Conservation (phyloP, 2,888 invertebrate species). For the Rutpela maculata region DNA sequence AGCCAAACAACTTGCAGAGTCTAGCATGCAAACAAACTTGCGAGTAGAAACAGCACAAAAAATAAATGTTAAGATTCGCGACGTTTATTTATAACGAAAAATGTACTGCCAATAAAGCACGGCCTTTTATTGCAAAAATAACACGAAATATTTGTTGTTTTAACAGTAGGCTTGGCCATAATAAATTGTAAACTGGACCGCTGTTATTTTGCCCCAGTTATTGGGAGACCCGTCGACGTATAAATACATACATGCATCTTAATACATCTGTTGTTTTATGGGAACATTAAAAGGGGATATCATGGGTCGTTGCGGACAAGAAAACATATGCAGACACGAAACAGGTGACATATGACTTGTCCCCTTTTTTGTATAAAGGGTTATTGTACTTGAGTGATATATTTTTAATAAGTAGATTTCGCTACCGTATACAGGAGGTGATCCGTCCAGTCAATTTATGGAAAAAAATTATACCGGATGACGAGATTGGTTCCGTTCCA, state of each 20-base stretch:
- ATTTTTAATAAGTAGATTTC: too few species aligned
- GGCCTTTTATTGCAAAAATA: constrained; percentile 17
- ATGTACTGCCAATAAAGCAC: constrained; percentile 5
- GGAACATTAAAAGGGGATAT: not conserved
- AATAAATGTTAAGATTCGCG: not conserved
- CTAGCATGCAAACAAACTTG: constrained; percentile 23
- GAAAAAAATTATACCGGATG: too few species aligned
- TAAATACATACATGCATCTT: not conserved
- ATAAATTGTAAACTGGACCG: not conserved
- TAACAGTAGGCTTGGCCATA: not conserved
- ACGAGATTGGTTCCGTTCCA: too few species aligned
- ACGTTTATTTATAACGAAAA: constrained; percentile 22
- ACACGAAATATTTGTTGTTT: constrained; percentile 6
- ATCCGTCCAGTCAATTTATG: too few species aligned
- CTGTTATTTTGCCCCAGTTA: constrained; percentile 23
- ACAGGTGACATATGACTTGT: not conserved
- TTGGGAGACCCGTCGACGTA: not conserved
- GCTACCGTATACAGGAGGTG: too few species aligned
- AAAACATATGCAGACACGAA: not conserved
- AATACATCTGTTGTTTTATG: not conserved
- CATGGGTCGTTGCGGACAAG: not conserved
- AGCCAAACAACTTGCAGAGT: constrained; percentile 8
- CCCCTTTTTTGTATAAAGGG: not conserved
- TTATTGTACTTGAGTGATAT: not conserved
- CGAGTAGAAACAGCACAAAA: not conserved